A percentile compares a stretch with the other conserved stretches of the same genome.
Evolutionary conservation across 2,113 vertebrate genomes (phyloP).

Genomic region (Eudyptes chrysolophus): DNA sequence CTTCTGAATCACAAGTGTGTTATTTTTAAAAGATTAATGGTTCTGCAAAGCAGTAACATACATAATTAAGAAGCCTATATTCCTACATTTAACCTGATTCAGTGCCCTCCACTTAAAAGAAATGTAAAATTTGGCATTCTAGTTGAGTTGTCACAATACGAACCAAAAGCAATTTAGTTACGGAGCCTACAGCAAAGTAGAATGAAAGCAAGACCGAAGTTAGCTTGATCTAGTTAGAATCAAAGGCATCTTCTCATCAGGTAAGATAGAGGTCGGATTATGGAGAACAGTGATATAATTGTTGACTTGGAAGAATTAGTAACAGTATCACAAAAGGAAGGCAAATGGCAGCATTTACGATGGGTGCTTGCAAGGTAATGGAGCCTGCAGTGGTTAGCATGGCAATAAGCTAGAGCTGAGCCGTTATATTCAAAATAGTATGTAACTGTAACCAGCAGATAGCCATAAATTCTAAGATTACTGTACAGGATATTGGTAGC

Average conservation of each 20-base stretch:
- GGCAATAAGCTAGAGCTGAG: neutral
- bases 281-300: neutral
- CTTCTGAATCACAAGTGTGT: neutral
- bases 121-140: neutral
- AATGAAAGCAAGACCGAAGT: neutral
- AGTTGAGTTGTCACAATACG: neutral
- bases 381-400: neutral
- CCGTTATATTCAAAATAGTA: neutral
- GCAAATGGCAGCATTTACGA: neutral
- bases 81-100: neutral
- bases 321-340: neutral
- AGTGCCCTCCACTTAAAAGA: neutral
- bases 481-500: neutral
- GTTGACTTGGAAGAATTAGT: neutral
- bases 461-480: neutral
- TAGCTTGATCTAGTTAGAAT: neutral
- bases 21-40: conserved; percentile 13
- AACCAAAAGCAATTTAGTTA: neutral
- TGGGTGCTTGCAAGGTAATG: neutral
- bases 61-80: neutral
- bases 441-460: neutral
- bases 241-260: neutral
- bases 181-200: neutral
- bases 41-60: neutral
- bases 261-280: neutral